These are phyloP conservation scores for Cephus pulcher DNA, from an alignment of 2,888 invertebrate genomes.

Conservation along the genomic window DNA sequence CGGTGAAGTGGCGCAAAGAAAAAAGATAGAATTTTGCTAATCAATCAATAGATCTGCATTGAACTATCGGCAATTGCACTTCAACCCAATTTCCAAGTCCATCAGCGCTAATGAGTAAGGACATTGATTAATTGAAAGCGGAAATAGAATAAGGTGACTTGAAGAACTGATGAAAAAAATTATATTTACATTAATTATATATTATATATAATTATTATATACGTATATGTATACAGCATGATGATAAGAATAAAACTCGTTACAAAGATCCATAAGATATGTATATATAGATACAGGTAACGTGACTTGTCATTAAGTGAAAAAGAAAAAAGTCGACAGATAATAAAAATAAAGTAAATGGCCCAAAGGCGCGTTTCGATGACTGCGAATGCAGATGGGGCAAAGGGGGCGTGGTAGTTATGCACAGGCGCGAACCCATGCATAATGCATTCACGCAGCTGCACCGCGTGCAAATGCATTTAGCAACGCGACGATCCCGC, in stretches of 20 bases:
- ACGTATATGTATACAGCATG: too few species aligned
- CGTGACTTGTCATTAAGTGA: neutral
- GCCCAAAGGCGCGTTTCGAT: neutral
- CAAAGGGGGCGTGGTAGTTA: slow-evolving; percentile 3
- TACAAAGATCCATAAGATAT: neutral
- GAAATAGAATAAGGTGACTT: neutral
- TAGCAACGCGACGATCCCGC: slow-evolving; percentile 6
- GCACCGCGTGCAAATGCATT: slow-evolving; percentile 8
- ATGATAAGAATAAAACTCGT: neutral
- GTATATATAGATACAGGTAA: neutral
- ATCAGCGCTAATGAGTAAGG: neutral
- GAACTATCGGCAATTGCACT: neutral
- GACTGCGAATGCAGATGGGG: slow-evolving; percentile 1
- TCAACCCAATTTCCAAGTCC: neutral
- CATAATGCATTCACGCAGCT: slow-evolving; percentile 11
- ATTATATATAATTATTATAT: too few species aligned
- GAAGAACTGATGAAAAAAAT: too few species aligned
- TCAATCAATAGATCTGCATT: neutral
- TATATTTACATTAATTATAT: too few species aligned
- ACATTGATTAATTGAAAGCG: neutral
- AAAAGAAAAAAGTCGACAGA: neutral
- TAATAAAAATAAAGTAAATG: neutral
- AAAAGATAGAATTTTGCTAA: neutral
- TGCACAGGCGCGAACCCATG: slow-evolving; percentile 11
- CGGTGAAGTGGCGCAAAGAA: too few species aligned